phyloP scores from a whole-genome alignment of 1,140 invertebrate species.

The Drosophila sucinea region DNA sequence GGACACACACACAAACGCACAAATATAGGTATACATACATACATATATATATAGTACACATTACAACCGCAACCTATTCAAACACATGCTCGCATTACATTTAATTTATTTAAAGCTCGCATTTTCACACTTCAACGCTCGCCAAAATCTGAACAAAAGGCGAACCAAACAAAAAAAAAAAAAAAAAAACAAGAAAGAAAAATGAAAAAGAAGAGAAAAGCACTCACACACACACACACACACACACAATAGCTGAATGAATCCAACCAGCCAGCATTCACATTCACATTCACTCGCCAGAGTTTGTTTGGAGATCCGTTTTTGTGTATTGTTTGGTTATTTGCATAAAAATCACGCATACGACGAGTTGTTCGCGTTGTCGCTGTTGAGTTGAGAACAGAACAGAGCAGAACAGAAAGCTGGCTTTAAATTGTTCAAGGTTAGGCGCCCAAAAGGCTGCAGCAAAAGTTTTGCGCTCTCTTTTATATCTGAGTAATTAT shows the following conservation, averaged over 20 bases:
- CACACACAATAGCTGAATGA: conserved; percentile 36
- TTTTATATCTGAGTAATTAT: conserved; percentile 57
- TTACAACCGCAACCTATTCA: conserved; percentile 31
- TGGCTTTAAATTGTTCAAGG: conserved; percentile 67
- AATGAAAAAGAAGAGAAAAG: conserved; percentile 1
- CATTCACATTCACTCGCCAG: conserved; percentile 43
- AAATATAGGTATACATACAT: not conserved
- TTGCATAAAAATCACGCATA: conserved; percentile 75
- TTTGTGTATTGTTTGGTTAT: conserved; percentile 59
- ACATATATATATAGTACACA: not conserved
- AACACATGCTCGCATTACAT: conserved; percentile 46
- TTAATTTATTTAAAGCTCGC: conserved; percentile 77
- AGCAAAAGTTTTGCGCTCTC: conserved; percentile 32
- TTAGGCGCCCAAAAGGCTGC: conserved; percentile 40
- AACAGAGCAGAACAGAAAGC: not conserved
- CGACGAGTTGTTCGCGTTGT: conserved; percentile 35
- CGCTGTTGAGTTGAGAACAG: conserved; percentile 20
- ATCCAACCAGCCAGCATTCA: conserved; percentile 28
- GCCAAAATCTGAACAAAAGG: conserved; percentile 26
- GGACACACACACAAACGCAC: too few species aligned
- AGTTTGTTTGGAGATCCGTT: conserved; percentile 64
- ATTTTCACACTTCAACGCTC: conserved; percentile 64
- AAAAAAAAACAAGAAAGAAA: conserved; percentile 13
- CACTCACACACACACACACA: not conserved
- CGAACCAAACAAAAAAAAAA: conserved; percentile 10